These are phyloP conservation scores for Meta bourneti DNA, from an alignment of 2,888 invertebrate species.

Conservation along the genomic window DNA sequence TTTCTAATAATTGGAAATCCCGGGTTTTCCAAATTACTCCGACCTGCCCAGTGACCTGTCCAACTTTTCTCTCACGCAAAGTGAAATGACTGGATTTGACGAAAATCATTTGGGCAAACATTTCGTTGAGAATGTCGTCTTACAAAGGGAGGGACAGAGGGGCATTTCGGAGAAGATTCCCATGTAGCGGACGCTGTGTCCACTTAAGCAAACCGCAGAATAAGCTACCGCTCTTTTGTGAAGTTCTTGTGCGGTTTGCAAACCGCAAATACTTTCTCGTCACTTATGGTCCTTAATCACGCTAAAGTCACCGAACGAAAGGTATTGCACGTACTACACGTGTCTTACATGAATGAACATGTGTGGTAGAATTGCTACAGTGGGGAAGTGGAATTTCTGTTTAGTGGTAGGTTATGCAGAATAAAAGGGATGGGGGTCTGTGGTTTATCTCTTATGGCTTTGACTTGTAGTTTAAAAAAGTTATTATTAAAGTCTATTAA, in stretches of 20 bases:
- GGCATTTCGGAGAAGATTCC: neutral
- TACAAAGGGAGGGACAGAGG: too few relatives aligned
- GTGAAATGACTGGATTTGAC: slow-evolving; percentile 39
- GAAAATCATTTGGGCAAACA: slow-evolving; percentile 29
- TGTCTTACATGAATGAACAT: neutral
- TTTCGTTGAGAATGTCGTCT: slow-evolving; percentile 21
- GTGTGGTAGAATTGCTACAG: too few relatives aligned
- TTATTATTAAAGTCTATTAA: too few relatives aligned
- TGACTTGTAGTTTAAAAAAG: too few relatives aligned
- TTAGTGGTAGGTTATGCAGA: too few relatives aligned
- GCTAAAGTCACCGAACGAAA: slow-evolving; percentile 10
- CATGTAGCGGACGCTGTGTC: neutral
- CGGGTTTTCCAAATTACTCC: slow-evolving; percentile 1
- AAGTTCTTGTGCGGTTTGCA: slow-evolving; percentile 13
- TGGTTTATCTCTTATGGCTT: too few relatives aligned
- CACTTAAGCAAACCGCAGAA: slow-evolving; percentile 23
- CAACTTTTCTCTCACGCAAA: slow-evolving; percentile 14
- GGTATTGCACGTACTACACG: slow-evolving; percentile 40
- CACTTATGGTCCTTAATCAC: slow-evolving; percentile 48
- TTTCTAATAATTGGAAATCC: neutral
- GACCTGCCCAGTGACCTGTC: slow-evolving; percentile 30
- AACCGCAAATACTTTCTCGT: slow-evolving; percentile 42
- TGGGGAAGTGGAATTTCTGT: too few relatives aligned
- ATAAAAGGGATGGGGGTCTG: too few relatives aligned
- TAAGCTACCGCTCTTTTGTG: slow-evolving; percentile 17